phyloP scores from a whole-genome alignment of 2,888 invertebrate genomes.

The Cecidostiba fungosa region DNA sequence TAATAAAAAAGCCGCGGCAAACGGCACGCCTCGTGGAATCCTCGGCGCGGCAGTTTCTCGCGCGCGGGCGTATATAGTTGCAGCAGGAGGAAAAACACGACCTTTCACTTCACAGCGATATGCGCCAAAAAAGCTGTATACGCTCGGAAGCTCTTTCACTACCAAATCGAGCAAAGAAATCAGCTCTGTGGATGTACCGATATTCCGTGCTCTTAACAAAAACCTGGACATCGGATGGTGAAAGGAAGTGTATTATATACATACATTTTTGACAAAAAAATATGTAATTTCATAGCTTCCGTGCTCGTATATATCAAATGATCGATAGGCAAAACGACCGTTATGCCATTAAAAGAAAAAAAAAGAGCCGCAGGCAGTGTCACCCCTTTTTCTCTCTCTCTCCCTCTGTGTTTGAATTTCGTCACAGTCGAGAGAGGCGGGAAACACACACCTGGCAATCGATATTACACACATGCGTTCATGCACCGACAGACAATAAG shows the following conservation, averaged over 20 bases:
- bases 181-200: not conserved
- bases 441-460: slow-evolving; percentile 76
- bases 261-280: not conserved
- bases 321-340: slow-evolving; percentile 31
- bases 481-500: slow-evolving; percentile 5
- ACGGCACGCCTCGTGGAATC: slow-evolving; percentile 9
- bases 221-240: slow-evolving; percentile 17
- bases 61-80: slow-evolving; percentile 36
- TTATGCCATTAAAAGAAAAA: slow-evolving; percentile 13
- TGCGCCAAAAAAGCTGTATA: slow-evolving; percentile 43
- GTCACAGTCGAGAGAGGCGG: slow-evolving; percentile 68
- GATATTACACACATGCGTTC: slow-evolving; percentile 65
- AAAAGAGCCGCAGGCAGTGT: not conserved
- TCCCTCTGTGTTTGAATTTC: slow-evolving; percentile 65
- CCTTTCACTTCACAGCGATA: slow-evolving; percentile 54
- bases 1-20: slow-evolving; percentile 2
- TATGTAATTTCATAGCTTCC: no score
- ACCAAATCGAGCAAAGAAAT: slow-evolving; percentile 55
- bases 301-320: not conserved
- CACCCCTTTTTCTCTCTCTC: slow-evolving; percentile 40
- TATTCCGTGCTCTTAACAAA: not conserved
- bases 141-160: slow-evolving; percentile 56
- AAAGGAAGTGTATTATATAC: not conserved
- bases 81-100: slow-evolving; percentile 55
- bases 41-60: slow-evolving; percentile 37